Percentiles rank a stretch among this genome's conserved stretches.
These are phyloP conservation scores for Plutella xylostella DNA, from an alignment of 2,888 invertebrate genomes.

Conservation along the genomic window DNA sequence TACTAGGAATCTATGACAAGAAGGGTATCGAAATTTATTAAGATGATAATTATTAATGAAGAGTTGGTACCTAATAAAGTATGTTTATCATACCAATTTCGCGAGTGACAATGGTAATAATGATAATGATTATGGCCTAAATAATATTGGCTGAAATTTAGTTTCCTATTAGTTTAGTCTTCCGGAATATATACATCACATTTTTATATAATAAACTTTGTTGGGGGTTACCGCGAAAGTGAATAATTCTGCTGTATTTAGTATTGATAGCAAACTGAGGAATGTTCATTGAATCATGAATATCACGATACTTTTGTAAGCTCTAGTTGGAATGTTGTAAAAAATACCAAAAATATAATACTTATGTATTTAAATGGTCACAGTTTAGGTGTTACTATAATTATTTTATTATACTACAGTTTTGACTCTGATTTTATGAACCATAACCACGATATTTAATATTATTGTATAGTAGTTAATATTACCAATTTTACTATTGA, in stretches of 20 bases:
- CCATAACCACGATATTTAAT: slow-evolving; percentile 39
- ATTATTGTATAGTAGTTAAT: slow-evolving; percentile 18
- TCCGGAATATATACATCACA: too few species aligned
- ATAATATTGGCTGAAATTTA: background rate
- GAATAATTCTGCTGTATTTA: too few species aligned
- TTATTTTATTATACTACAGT: slow-evolving; percentile 22
- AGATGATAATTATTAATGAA: background rate
- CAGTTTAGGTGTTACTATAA: too few species aligned
- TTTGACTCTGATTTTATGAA: slow-evolving; percentile 56
- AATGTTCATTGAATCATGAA: background rate
- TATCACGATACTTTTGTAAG: too few species aligned
- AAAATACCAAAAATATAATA: background rate
- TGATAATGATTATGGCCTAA: background rate
- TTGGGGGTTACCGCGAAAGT: too few species aligned
- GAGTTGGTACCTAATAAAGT: background rate
- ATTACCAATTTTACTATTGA: slow-evolving; percentile 56
- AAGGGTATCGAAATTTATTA: too few species aligned
- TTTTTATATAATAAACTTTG: too few species aligned
- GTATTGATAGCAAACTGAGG: background rate
- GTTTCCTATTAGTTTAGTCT: background rate
- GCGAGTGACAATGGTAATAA: background rate
- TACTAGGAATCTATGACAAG: too few species aligned
- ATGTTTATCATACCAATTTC: background rate
- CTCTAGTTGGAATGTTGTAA: too few species aligned
- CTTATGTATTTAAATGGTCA: too few species aligned